Evolutionary conservation across 37 sponge, comb jelly and placozoan genomes (phyloP), one percentile per base, ranked within the genome.

Genomic region (Dysidea cf. avara): DNA sequence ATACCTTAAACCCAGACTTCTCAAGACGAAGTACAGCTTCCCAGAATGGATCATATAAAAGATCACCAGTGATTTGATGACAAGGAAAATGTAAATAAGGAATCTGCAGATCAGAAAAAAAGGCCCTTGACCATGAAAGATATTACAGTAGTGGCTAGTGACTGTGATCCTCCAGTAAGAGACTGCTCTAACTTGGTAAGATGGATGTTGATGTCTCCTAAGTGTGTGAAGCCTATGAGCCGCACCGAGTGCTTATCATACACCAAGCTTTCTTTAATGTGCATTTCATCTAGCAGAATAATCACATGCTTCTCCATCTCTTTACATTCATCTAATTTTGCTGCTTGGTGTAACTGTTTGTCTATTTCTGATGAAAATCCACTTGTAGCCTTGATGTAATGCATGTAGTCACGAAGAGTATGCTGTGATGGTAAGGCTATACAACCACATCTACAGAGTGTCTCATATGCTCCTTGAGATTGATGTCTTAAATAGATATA

Each of bases 261-360:
- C 40, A 77, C 72, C 32, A 84, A 53, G 37, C 77, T 72, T 39
- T 84, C 78, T 62, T 49, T 38, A 39, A 77, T 71, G 78, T 84
- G 51, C 69, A 77, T 76, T 46, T 77, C 78, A 77, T 84, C 78
- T 16, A 53, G 46, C 57, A 84, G 71, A 53, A 84, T 57, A 24
- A 77, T 31, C 30, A 62, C 66, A 9, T 64, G 39, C 57, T 76
- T 84, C 48, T 76, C 40, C 52, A 61, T 25, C 31, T 56, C 78
- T 26, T 56, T 56, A 64, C 78, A 78, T 9, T 46, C 40, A 14
- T 28, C 46, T 7, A 78, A 14, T 18, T 78, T 78, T 18, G 76
- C 61, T 60, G 65, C 83, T 51, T 54, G 31, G 17, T 36, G 18
- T 50, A 83, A 53, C 62, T 52, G 54, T n/a, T 51, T 18, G 36